Evolutionary conservation across 2,797 vertebrate genomes (phyloP), one percentile per base, ranked within the genome.

Genomic region (Thunnus albacares): DNA sequence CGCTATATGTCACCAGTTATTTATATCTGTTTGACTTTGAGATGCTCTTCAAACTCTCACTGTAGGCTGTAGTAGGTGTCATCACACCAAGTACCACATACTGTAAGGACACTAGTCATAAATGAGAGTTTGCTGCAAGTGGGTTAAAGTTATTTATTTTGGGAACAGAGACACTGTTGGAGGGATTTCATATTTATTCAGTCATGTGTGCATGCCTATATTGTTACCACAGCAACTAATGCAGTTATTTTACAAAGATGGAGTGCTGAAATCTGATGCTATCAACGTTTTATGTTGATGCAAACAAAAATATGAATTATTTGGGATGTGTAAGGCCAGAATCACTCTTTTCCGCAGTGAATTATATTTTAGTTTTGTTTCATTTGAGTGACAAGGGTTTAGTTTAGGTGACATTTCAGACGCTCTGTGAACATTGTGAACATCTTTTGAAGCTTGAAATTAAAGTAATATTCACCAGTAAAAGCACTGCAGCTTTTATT

Each of bases 1-100:
- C 4, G 13, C 64, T 65, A 52, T 56, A 58, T 65, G 76, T 75
- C 75, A 79, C 56, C 33, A 24, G 70, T 77, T 81, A 83, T 88
- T 88, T 76, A 71, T 71, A 38, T 76, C 61, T 66, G 56, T 51
- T 52, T 74, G 75, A 79, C 69, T 88, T 76, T 83, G 75, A 80
- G 53, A 83, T 51, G 75, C 79, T 77, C 67, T 78, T 80, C 56
- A 75, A 55, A 71, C 45, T 52, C 60, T 62, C 26, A 53, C 43
- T 59, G 47, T 51, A 14, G 13, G 51, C 20, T 38, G 57, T 68
- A 69, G 38, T 30, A 59, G 63, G 67, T 62, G 60, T 75, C 41
- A 58, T 71, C n/a, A 13, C 45, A 1, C 18, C 52, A 22, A 55
- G 26, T 15, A 51, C 4, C 63, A 60, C 43, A 26, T 12, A 41